These are phyloP conservation scores for Hirundo rustica DNA, from an alignment of 2,797 vertebrate genomes.

Conservation along the genomic window DNA sequence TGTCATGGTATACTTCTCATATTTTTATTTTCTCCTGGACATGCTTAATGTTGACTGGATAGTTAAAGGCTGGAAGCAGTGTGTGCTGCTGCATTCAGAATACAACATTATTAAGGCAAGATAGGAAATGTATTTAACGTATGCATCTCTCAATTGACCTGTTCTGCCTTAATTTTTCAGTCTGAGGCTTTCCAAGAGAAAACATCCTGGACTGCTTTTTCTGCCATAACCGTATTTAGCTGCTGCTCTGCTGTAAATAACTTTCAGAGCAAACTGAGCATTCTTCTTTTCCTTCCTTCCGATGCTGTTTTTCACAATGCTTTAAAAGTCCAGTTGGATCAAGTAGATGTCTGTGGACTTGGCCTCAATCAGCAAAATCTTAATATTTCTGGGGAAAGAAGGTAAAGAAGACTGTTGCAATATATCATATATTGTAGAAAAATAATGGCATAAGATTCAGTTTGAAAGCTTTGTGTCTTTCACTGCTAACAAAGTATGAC, in stretches of 20 bases:
- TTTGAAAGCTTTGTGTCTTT: not conserved
- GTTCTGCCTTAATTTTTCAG: not conserved
- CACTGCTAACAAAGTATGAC: not conserved
- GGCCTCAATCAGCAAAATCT: not conserved
- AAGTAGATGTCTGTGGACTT: not conserved
- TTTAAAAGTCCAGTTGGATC: not conserved
- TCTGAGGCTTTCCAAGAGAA: not conserved
- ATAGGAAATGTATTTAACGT: not conserved
- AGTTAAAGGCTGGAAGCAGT: not conserved
- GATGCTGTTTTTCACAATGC: not conserved
- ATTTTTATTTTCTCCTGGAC: not conserved
- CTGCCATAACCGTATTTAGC: not conserved
- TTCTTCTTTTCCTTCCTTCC: not conserved
- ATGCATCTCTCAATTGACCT: not conserved
- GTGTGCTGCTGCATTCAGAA: slow-evolving; percentile 23
- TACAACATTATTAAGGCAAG: not conserved
- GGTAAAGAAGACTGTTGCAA: not conserved
- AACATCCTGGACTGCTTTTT: not conserved
- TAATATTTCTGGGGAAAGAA: not conserved
- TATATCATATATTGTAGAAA: not conserved
- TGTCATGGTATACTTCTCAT: not conserved
- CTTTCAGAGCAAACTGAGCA: not conserved
- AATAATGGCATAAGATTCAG: not conserved
- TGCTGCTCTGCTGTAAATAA: not conserved
- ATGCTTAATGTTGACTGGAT: not conserved